phyloP scores from a whole-genome alignment of 2,113 vertebrate genomes.

The Galemys pyrenaicus region DNA sequence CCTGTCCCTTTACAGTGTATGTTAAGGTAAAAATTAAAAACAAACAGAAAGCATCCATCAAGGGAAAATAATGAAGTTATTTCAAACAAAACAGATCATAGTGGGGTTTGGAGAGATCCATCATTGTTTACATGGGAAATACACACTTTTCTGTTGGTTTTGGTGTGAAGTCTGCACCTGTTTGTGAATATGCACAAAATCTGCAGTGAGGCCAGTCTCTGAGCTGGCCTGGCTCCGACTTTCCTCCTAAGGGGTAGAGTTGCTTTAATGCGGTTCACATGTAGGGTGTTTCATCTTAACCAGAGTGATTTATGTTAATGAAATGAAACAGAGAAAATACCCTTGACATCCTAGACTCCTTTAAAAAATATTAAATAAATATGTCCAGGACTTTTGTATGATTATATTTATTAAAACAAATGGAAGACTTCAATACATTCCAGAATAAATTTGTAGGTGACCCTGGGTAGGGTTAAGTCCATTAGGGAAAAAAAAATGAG shows the following conservation, averaged over 20 bases:
- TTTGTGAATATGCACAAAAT: slow-evolving; percentile 75
- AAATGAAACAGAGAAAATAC: slow-evolving; percentile 79
- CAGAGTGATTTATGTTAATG: slow-evolving; percentile 74
- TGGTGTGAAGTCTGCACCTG: slow-evolving; percentile 78
- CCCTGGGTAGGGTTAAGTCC: slow-evolving; percentile 52
- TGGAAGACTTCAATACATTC: slow-evolving; percentile 67
- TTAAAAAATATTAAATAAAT: slow-evolving; percentile 80
- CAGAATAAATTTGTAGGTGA: slow-evolving; percentile 72
- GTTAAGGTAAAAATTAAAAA: slow-evolving; percentile 60
- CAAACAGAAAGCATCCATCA: slow-evolving; percentile 2
- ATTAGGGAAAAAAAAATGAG: slow-evolving; percentile 25
- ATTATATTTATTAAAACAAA: slow-evolving; percentile 77
- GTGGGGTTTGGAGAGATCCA: not conserved
- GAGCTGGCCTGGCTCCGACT: slow-evolving; percentile 64
- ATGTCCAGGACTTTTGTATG: slow-evolving; percentile 65
- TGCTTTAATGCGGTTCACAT: slow-evolving; percentile 82
- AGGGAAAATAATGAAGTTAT: slow-evolving; percentile 54
- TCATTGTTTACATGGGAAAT: slow-evolving; percentile 39
- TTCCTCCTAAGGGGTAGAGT: slow-evolving; percentile 74
- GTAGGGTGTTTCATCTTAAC: slow-evolving; percentile 79
- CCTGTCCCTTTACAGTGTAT: slow-evolving; percentile 32
- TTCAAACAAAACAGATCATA: slow-evolving; percentile 46
- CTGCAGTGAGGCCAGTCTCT: slow-evolving; percentile 59
- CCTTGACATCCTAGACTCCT: slow-evolving; percentile 72
- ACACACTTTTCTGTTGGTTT: slow-evolving; percentile 63